phyloP scores from a whole-genome alignment of 2,888 invertebrate genomes.

The Cenopis cana region DNA sequence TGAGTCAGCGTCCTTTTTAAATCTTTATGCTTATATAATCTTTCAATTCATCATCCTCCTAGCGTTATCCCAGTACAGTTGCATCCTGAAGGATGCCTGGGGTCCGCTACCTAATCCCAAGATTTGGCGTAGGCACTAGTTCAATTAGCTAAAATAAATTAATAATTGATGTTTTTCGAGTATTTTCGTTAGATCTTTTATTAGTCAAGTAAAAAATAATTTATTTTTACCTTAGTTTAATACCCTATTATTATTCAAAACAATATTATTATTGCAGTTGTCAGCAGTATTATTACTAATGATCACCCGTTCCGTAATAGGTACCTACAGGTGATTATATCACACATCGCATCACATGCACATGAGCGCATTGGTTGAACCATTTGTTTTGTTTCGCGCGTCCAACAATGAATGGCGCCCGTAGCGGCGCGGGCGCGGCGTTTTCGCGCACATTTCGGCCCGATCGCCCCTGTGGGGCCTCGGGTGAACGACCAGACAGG shows the following conservation, averaged over 20 bases:
- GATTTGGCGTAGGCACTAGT: too few species aligned
- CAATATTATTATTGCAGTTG: not conserved
- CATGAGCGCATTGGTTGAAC: constrained; percentile 24
- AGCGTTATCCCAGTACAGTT: too few species aligned
- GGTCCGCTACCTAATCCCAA: too few species aligned
- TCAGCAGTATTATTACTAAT: constrained; percentile 4
- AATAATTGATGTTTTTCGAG: too few species aligned
- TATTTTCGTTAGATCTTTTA: too few species aligned
- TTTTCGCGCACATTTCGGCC: constrained; percentile 77
- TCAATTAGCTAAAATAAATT: too few species aligned
- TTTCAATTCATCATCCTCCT: too few species aligned
- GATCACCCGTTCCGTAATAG: constrained; percentile 12
- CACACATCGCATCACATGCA: constrained; percentile 22
- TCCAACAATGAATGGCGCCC: constrained; percentile 49
- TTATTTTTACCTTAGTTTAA: too few species aligned
- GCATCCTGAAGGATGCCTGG: too few species aligned
- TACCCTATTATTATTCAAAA: not conserved
- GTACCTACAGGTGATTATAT: constrained; percentile 15
- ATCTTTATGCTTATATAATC: too few species aligned
- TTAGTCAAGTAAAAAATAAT: too few species aligned
- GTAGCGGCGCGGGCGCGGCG: constrained; percentile 78
- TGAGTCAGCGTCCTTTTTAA: too few species aligned
- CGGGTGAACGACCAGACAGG: constrained; percentile 85
- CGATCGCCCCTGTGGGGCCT: constrained; percentile 75
- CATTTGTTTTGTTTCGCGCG: constrained; percentile 36